These are phyloP conservation scores for Gasteruption jaculator DNA, from an alignment of 2,888 invertebrate genomes.

Conservation along the genomic window DNA sequence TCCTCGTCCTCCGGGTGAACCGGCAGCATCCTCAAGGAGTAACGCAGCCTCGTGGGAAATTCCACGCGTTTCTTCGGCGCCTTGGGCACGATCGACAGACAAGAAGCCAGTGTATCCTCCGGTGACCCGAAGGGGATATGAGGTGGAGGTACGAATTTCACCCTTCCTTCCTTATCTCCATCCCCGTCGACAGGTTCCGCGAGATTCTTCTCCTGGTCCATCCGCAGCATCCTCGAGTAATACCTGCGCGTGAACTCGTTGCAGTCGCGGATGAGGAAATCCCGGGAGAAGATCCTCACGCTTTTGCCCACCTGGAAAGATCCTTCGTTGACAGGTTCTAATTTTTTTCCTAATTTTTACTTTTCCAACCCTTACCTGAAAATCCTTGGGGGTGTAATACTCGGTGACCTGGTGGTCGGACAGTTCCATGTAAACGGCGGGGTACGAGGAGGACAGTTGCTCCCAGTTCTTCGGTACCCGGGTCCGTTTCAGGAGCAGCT, in stretches of 20 bases:
- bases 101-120: conserved; percentile 74
- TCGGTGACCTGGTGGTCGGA: conserved; percentile 69
- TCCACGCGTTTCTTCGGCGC: conserved; percentile 72
- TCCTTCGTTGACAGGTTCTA: neutral
- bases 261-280: conserved; percentile 74
- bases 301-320: conserved; percentile 62
- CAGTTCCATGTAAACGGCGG: conserved; percentile 66
- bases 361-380: conserved; percentile 46
- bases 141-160: conserved; percentile 52
- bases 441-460: conserved; percentile 61
- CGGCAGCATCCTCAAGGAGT: conserved; percentile 72
- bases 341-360: neutral
- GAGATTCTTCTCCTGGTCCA: conserved; percentile 47
- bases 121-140: conserved; percentile 73
- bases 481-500: conserved; percentile 69
- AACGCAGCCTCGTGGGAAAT: conserved; percentile 61
- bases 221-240: conserved; percentile 59
- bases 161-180: conserved; percentile 1
- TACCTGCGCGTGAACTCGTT: conserved; percentile 77
- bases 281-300: conserved; percentile 64
- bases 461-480: conserved; percentile 74
- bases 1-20: conserved; percentile 74
- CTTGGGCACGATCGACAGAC: conserved; percentile 66
- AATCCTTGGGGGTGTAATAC: conserved; percentile 75
- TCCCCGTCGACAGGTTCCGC: conserved; percentile 33